Evolutionary conservation across 2,113 vertebrate species (phyloP), one percentile per base, ranked within the genome.

Genomic region (Gulo gulo): DNA sequence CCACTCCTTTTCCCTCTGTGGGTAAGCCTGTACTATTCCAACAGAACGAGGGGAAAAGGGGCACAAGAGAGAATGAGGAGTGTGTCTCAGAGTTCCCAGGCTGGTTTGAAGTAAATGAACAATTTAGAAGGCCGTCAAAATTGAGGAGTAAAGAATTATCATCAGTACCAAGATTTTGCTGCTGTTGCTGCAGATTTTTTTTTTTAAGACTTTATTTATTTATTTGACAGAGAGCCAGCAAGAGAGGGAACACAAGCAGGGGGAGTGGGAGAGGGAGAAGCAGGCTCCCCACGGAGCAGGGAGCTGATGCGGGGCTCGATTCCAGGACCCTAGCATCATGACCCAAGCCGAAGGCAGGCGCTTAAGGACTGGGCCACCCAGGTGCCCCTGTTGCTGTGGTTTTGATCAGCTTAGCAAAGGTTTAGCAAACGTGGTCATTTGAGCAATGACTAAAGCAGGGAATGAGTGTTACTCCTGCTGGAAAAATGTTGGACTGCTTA

Each of bases 401-500:
- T 73, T 83, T 42, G 21, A 80, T 63, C 36, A 31, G 10, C 34
- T 91, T 2, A 14, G 85, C 23, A 71, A 92, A 59, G 16, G 29
- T 73, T 52, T 78, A 59, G 52, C 52, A 55, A 81, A 87, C 18
- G 20, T 3, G 74, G 16, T 0, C 4, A 14, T n/a, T 4, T 9
- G 31, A 0, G 61, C n/a, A 21, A 55, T 8, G 34, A 52, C 57
- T 85, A 4, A 29, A 85, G 24, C 12, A 76, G 9, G 12, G 89
- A 91, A 71, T 7, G 18, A 92, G 52, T 23, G 59, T 59, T 80
- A 42, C 26, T 74, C 26, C 61, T 55, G 23, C 61, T 31, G 69
- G 67, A 76, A 94, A 84, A 90, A 52, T n/a, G 36, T 15, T 16
- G 3, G 23, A 55, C 95, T 57, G 80, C 95, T 92, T 21, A 63